Percentiles rank a stretch among this genome's conserved stretches.
These are phyloP conservation scores for Neolamprologus cancellatus DNA, from an alignment of 2,113 vertebrate species.

Conservation along the genomic window DNA sequence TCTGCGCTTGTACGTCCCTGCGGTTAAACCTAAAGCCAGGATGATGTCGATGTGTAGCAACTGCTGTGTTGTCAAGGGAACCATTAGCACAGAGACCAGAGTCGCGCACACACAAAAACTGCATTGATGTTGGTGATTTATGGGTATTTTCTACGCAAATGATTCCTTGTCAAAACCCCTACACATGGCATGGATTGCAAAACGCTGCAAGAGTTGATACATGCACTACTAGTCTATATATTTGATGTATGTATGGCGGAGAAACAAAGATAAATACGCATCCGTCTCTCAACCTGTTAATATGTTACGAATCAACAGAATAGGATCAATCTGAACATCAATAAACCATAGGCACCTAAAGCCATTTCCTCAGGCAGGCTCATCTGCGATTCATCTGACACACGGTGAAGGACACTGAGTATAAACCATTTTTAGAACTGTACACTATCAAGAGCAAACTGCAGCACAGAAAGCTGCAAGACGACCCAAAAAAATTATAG, in stretches of 20 bases:
- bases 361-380: neutral
- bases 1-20: neutral
- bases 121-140: neutral
- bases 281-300: conserved; percentile 1
- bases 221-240: neutral
- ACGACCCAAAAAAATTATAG: neutral
- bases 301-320: neutral
- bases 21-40: conserved; percentile 7
- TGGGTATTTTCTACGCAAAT: neutral
- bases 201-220: neutral
- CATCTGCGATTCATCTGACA: conserved; percentile 11
- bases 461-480: neutral
- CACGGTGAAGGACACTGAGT: neutral
- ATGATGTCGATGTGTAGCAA: conserved; percentile 11
- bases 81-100: conserved; percentile 31
- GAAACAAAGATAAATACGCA: neutral
- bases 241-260: neutral
- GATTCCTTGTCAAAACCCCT: neutral
- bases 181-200: neutral
- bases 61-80: conserved; percentile 56
- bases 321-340: conserved; percentile 21
- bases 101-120: neutral
- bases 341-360: conserved; percentile 12
- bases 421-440: neutral
- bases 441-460: neutral